Conservation (phyloP, 2,113 vertebrate genomes). For the Micromys minutus region DNA sequence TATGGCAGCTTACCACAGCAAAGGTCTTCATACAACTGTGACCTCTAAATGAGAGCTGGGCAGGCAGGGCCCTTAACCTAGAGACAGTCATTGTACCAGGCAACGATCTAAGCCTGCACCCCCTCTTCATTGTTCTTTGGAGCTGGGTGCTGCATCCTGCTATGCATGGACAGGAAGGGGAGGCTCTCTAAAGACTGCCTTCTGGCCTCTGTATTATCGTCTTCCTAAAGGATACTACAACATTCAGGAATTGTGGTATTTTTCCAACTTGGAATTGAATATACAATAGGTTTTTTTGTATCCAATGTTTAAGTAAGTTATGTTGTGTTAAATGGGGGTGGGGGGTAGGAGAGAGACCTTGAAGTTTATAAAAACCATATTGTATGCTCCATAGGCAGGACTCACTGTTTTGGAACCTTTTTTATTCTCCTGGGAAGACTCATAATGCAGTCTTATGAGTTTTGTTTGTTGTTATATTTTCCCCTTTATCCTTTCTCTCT, state of each 20-base stretch:
- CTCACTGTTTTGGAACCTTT: slow-evolving; percentile 84
- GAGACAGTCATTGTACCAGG: too few relatives aligned
- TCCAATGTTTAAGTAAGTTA: slow-evolving; percentile 82
- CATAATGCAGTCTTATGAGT: slow-evolving; percentile 82
- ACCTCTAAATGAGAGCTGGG: neutral
- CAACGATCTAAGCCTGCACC: too few relatives aligned
- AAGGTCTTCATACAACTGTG: neutral
- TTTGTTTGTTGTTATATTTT: slow-evolving; percentile 67
- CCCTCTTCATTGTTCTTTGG: neutral
- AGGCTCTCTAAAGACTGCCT: slow-evolving; percentile 79
- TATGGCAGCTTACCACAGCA: rapidly evolving
- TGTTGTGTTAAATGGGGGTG: neutral
- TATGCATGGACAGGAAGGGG: slow-evolving; percentile 57
- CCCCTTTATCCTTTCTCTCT: slow-evolving; percentile 43
- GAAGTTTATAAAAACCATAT: slow-evolving; percentile 86
- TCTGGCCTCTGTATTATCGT: slow-evolving; percentile 79
- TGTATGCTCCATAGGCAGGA: slow-evolving; percentile 80
- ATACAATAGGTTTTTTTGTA: slow-evolving; percentile 86
- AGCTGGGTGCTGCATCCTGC: slow-evolving; percentile 41
- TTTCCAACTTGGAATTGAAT: slow-evolving; percentile 81
- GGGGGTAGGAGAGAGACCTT: slow-evolving; percentile 77
- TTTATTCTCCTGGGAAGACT: slow-evolving; percentile 84
- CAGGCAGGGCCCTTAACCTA: neutral
- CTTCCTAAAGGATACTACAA: slow-evolving; percentile 83
- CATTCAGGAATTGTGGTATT: slow-evolving; percentile 49